A percentile compares a stretch with the other conserved stretches of the same genome.
These are phyloP conservation scores for Dryoscopus gambensis DNA, from an alignment of 2,113 vertebrate species.

Conservation along the genomic window DNA sequence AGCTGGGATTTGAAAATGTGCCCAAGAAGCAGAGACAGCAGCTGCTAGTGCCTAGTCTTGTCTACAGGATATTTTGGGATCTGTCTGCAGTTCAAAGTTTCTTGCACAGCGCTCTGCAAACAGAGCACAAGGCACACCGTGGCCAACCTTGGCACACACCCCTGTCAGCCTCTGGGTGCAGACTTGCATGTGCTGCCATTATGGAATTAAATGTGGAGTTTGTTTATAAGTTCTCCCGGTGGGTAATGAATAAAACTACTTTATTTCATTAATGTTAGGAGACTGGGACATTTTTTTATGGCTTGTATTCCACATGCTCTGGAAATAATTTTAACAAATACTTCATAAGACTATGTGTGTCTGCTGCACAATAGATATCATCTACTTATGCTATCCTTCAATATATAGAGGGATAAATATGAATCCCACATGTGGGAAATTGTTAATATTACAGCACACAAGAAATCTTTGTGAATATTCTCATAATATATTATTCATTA, in stretches of 20 bases:
- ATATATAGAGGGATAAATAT: slow-evolving; percentile 11
- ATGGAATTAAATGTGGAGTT: neutral
- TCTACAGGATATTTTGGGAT: neutral
- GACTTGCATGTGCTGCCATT: neutral
- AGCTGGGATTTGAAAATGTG: neutral
- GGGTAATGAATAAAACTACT: neutral
- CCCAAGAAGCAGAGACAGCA: neutral
- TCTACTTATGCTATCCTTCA: neutral
- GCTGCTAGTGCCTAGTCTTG: neutral
- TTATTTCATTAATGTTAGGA: slow-evolving; percentile 20
- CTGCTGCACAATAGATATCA: neutral
- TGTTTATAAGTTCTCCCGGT: neutral
- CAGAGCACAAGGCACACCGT: neutral
- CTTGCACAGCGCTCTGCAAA: accelerated
- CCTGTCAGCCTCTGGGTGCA: neutral
- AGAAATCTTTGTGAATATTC: slow-evolving; percentile 25
- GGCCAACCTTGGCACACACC: neutral
- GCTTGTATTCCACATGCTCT: neutral
- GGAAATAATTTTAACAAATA: neutral
- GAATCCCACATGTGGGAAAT: slow-evolving; percentile 39
- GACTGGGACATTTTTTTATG: neutral
- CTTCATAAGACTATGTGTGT: neutral
- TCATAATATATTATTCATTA: slow-evolving; percentile 47
- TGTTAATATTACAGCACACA: slow-evolving; percentile 28
- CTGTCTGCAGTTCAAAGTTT: neutral